A percentile compares a stretch with the other conserved stretches of the same genome.
Conservation (phyloP, 1,140 invertebrate species). For the Subanguina moxae region DNA sequence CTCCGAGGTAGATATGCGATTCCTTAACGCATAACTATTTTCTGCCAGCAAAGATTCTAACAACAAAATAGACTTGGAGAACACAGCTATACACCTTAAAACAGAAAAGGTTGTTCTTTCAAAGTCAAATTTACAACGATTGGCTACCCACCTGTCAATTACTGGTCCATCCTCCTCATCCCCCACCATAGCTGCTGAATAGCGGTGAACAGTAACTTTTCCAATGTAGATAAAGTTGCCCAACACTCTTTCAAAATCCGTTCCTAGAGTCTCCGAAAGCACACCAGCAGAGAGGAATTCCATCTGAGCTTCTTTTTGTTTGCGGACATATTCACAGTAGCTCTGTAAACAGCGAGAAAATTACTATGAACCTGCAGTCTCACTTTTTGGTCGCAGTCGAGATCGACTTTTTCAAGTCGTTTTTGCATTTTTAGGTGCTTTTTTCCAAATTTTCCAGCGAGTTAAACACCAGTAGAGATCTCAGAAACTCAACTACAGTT, state of each 20-base stretch:
- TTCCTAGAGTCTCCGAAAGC: conserved; percentile 64
- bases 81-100: conserved; percentile 43
- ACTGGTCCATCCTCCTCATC: conserved; percentile 67
- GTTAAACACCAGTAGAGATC: no score
- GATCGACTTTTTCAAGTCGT: no score
- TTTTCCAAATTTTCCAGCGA: no score
- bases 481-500: no score
- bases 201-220: conserved; percentile 69
- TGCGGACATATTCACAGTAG: conserved; percentile 74
- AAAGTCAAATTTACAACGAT: no score
- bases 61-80: conserved; percentile 33
- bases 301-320: conserved; percentile 91
- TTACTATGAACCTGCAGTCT: neutral
- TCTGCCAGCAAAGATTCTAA: conserved; percentile 16
- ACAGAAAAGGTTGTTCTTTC: no score
- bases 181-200: neutral
- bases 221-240: conserved; percentile 66
- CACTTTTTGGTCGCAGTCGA: neutral
- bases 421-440: no score
- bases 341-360: conserved; percentile 66
- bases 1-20: conserved; percentile 16
- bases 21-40: conserved; percentile 18
- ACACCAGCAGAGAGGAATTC: conserved; percentile 87
- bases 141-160: neutral
- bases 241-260: conserved; percentile 61